Conservation (phyloP, 2,113 vertebrate species). For the Eudyptes chrysolophus region DNA sequence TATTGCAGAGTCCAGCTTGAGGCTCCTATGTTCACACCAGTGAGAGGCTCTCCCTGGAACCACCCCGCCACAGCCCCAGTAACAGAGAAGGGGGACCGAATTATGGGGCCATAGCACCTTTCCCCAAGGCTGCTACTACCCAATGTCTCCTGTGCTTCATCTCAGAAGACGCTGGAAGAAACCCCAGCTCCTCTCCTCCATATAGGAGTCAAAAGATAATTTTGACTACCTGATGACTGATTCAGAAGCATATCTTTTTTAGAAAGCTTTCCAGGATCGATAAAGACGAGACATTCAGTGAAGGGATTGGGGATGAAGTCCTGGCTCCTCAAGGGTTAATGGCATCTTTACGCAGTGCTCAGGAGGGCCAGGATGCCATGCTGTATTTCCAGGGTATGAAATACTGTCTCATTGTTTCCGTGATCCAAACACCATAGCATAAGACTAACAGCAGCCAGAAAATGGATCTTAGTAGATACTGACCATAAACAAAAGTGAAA, state of each 20-base stretch:
- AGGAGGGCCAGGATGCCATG: background rate
- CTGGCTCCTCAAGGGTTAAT: background rate
- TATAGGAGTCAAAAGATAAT: background rate
- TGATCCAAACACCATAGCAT: background rate
- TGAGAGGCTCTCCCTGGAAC: background rate
- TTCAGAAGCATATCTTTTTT: background rate
- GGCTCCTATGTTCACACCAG: background rate
- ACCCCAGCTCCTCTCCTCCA: background rate
- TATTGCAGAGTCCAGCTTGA: background rate
- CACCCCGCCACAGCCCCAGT: background rate
- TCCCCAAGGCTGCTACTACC: background rate
- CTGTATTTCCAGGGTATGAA: background rate
- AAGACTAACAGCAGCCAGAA: background rate
- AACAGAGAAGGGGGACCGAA: background rate
- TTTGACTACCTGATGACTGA: background rate
- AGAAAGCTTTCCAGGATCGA: background rate
- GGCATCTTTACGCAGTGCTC: background rate
- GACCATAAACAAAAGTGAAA: slow-evolving; percentile 22
- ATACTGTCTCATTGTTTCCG: background rate
- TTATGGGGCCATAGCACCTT: background rate
- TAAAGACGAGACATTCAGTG: background rate
- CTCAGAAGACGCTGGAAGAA: background rate
- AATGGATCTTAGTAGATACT: background rate
- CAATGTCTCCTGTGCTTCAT: background rate
- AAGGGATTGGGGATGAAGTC: background rate